Evolutionary conservation across 37 sponge, comb jelly and placozoan species (phyloP), one percentile per base, ranked within the genome.

Genomic region (Cladorhizidae sp.): DNA sequence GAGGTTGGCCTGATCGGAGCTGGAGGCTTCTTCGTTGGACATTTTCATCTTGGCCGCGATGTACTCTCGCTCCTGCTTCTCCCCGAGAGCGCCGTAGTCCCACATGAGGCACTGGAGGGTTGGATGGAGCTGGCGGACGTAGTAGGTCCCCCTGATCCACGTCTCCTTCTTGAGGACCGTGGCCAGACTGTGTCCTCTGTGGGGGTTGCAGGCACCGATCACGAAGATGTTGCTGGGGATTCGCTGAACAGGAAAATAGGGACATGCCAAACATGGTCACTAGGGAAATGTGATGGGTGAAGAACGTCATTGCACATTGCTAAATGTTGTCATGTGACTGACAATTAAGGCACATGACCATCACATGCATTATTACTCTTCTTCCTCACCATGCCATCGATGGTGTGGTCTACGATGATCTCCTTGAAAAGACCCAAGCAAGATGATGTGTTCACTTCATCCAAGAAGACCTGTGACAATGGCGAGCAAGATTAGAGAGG

Each of bases 371-470:
- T 15, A 43, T 37, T 2, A 15, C n/a, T n/a, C n/a, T n/a, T n/a
- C n/a, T n/a, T 28, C 1, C 82, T 42, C 35, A 89, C 88, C 76
- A 52, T 64, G 25, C 96, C 96, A 73, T 92, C 88, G 35, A 95
- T 65, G 8, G 85, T 87, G 57, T 69, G 39, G 71, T 95, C 96
- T n/a, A 95, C 79, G 7, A 92, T 79, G 33, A 95, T 61, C 54
- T 95, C 96, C 69, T 95, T 95, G 73, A 95, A 80, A 21, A 95
- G 67, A 33, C 96, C 96, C 39, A 92, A 57, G 74, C 96, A 95
- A 3, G 96, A 92, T 17, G 93, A 86, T 43, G 96, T 95, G 84
- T 95, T 95, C 40, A 95, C 77, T 63, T 95, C 96, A 77, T 95
- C 96, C 25, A 90, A 35, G 67, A 90, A 94, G 12, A 92, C 88